These are phyloP conservation scores for Semotilus atromaculatus DNA, from an alignment of 2,797 vertebrate genomes.

Conservation along the genomic window DNA sequence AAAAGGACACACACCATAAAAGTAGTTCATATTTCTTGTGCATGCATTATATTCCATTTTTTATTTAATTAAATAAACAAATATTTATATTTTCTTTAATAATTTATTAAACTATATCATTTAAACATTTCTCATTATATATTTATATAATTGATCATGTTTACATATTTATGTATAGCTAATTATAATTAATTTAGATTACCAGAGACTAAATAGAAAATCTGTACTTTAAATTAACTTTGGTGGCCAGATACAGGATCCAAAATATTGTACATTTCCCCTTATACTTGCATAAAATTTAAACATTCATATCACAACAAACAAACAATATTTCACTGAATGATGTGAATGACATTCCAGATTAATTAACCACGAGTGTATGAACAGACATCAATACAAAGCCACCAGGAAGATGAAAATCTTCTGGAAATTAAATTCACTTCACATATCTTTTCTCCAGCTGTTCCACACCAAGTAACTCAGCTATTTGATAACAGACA, in stretches of 20 bases:
- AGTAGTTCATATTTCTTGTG: not conserved
- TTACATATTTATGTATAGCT: not conserved
- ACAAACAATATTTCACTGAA: conserved; percentile 1
- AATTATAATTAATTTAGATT: not conserved
- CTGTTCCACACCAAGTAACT: not conserved
- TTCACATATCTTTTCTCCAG: not conserved
- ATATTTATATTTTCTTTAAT: not conserved
- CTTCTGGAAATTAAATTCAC: not conserved
- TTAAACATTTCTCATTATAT: not conserved
- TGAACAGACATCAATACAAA: not conserved
- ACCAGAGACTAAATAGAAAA: not conserved
- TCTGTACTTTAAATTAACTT: not conserved
- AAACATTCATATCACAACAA: not conserved
- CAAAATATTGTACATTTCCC: not conserved
- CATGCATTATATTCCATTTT: not conserved
- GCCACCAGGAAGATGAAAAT: not conserved
- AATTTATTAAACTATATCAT: not conserved
- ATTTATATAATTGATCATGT: not conserved
- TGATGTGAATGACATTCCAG: not conserved
- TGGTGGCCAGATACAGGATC: not conserved
- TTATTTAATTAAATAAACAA: not conserved
- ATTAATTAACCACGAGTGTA: not conserved
- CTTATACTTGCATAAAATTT: not conserved
- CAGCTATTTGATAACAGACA: not conserved
- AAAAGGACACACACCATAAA: not conserved